Evolutionary conservation across 2,888 invertebrate genomes (phyloP).

Genomic region (Drosophila fulvimacula): DNA sequence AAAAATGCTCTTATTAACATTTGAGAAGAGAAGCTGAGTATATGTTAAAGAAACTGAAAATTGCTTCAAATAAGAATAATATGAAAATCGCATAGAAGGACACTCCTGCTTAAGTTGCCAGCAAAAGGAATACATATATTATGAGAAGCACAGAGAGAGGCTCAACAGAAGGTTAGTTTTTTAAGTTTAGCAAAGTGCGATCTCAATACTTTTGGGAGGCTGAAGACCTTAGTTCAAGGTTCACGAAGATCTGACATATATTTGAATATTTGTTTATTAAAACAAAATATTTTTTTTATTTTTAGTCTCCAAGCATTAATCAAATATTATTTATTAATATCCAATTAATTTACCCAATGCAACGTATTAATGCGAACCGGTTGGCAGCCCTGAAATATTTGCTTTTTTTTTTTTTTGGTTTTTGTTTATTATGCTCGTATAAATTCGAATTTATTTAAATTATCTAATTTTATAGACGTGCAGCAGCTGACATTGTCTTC

Average conservation of each 20-base stretch:
- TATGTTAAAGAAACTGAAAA: neutral
- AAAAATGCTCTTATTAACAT: neutral
- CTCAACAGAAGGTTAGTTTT: no score
- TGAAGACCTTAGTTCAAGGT: no score
- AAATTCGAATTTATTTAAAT: neutral
- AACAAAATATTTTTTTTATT: no score
- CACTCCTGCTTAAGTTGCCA: neutral
- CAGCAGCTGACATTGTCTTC: neutral
- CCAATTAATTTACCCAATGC: neutral
- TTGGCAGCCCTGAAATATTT: neutral
- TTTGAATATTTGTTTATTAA: no score
- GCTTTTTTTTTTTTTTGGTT: neutral
- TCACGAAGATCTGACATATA: no score
- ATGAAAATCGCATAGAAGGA: neutral
- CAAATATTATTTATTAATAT: no score
- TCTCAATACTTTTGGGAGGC: no score
- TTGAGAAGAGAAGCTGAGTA: no score
- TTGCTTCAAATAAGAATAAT: neutral
- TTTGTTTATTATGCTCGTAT: neutral
- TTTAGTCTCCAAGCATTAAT: no score
- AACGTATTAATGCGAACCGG: neutral
- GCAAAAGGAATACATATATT: neutral
- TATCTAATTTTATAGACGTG: neutral
- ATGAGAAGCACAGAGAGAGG: neutral
- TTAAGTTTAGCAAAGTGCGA: neutral